phyloP scores from a whole-genome alignment of 2,888 invertebrate genomes.

The Tetranychus truncatus region DNA sequence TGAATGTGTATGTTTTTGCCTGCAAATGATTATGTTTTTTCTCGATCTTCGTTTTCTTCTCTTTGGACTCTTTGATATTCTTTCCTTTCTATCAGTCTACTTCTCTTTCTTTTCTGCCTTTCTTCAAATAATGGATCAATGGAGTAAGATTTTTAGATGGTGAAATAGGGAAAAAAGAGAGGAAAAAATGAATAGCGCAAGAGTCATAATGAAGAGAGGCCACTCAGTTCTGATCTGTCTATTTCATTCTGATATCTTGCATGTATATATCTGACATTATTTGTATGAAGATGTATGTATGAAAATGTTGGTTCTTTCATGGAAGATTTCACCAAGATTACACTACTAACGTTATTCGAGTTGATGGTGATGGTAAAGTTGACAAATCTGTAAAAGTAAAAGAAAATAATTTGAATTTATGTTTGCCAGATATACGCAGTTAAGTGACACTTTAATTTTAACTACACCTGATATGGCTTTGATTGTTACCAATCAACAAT shows the following conservation, averaged over 20 bases:
- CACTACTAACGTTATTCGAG: not conserved
- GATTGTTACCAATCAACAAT: not conserved
- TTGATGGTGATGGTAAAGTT: not conserved
- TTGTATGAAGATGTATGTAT: not conserved
- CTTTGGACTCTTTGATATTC: not conserved
- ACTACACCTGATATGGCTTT: not conserved
- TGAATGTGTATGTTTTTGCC: not conserved
- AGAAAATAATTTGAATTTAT: not conserved
- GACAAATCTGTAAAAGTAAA: not conserved
- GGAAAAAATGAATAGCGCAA: not conserved
- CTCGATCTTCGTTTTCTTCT: not conserved
- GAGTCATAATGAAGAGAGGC: not conserved
- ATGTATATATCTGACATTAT: not conserved
- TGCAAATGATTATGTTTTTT: not conserved
- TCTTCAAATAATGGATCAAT: not conserved
- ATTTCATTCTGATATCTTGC: not conserved
- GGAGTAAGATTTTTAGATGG: not conserved
- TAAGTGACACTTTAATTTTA: not conserved
- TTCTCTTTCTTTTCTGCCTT: not conserved
- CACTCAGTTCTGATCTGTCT: not conserved
- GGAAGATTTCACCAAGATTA: not conserved
- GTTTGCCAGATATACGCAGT: not conserved
- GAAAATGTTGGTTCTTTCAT: too few relatives aligned
- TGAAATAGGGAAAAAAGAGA: not conserved
- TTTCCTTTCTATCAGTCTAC: not conserved